Evolutionary conservation across 2,797 vertebrate species (phyloP).

Genomic region (Euphonia xanthogaster): DNA sequence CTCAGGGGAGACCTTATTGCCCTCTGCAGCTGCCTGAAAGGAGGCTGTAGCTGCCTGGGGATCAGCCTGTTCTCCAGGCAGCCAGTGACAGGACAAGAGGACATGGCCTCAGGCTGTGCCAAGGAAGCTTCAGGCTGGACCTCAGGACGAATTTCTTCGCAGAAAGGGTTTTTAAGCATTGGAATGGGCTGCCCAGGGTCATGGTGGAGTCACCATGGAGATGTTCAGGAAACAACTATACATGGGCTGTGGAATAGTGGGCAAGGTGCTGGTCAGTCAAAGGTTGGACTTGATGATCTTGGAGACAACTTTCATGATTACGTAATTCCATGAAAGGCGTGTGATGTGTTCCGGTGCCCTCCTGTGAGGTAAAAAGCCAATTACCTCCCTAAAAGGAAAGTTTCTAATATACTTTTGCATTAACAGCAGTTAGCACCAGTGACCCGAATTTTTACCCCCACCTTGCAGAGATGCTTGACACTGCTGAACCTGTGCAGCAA

Average conservation of each 20-base stretch:
- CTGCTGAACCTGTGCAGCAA: background rate
- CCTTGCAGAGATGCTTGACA: background rate
- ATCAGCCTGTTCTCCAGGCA: background rate
- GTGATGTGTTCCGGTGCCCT: background rate
- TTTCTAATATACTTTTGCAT: background rate
- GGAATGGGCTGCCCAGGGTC: background rate
- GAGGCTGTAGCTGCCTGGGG: background rate
- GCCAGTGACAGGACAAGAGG: background rate
- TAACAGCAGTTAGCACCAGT: background rate
- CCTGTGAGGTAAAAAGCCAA: background rate
- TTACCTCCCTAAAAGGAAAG: background rate
- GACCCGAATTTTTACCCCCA: background rate
- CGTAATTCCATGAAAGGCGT: background rate
- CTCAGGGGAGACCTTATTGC: rapidly evolving
- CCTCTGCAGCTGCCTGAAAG: background rate
- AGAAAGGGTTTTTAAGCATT: background rate
- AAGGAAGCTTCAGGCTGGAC: background rate
- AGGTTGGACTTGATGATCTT: background rate
- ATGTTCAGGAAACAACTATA: background rate
- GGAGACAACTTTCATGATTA: background rate
- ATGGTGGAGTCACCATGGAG: background rate
- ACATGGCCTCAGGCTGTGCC: rapidly evolving
- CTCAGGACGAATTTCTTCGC: background rate
- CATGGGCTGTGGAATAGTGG: too few species aligned
- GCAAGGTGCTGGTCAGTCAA: background rate